Percentiles rank a stretch among this genome's conserved stretches.
phyloP scores from a whole-genome alignment of 1,140 invertebrate species.

The Bombus sylvicola region DNA sequence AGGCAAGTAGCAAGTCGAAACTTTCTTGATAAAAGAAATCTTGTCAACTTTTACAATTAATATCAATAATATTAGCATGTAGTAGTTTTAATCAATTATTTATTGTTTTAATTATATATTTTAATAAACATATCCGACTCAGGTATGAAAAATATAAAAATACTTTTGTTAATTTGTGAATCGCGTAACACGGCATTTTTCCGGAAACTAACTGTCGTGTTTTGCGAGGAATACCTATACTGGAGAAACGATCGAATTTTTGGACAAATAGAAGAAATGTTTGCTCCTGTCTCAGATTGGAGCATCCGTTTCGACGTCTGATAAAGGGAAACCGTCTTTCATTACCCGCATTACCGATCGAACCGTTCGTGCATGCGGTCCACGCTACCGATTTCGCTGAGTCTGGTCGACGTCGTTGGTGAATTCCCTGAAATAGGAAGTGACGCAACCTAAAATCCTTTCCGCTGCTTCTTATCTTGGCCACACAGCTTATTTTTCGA shows the following conservation, averaged over 20 bases:
- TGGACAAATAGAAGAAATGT: not conserved
- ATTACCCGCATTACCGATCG: constrained; percentile 48
- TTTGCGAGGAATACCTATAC: not conserved
- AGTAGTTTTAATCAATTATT: too few species aligned
- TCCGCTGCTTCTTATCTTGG: not conserved
- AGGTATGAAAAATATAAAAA: too few species aligned
- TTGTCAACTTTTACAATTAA: too few species aligned
- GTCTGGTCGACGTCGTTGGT: constrained; percentile 46
- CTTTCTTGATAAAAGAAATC: too few species aligned
- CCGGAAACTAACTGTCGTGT: too few species aligned
- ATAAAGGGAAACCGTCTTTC: constrained; percentile 46
- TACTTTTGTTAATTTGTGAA: too few species aligned
- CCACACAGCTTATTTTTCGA: constrained; percentile 14
- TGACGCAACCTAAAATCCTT: constrained; percentile 30
- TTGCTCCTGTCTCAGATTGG: not conserved
- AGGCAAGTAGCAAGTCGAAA: too few species aligned
- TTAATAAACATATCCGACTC: too few species aligned
- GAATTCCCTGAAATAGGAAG: constrained; percentile 47
- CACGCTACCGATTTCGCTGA: constrained; percentile 63
- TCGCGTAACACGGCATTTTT: too few species aligned
- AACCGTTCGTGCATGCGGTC: constrained; percentile 44
- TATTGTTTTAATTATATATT: too few species aligned
- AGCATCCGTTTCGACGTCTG: constrained; percentile 16
- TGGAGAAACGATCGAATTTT: not conserved
- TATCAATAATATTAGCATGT: too few species aligned